Evolutionary conservation across 1,140 invertebrate species (phyloP).

Genomic region (Trigoniulus corallinus): DNA sequence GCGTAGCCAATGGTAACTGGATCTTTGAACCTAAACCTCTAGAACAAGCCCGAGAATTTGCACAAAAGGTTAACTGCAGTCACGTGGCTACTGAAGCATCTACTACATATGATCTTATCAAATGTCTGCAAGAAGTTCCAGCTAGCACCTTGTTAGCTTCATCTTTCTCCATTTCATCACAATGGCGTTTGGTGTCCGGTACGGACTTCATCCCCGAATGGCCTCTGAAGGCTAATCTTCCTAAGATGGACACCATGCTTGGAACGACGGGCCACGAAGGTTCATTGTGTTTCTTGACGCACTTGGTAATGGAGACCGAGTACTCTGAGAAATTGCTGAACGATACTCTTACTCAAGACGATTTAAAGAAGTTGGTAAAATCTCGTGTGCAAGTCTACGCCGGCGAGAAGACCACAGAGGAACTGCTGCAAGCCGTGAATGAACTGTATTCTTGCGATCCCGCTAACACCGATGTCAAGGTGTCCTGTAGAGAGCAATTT

Average conservation of each 20-base stretch:
- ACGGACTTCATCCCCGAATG: not conserved
- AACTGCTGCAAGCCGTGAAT: not conserved
- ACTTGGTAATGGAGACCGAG: constrained; percentile 7
- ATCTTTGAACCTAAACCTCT: constrained; percentile 13
- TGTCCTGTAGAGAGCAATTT: constrained; percentile 7
- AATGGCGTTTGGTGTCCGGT: not conserved
- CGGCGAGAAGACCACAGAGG: not conserved
- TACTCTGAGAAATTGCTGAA: constrained; percentile 10
- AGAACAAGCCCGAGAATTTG: not conserved
- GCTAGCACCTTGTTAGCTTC: constrained; percentile 9
- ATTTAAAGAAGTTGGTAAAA: constrained; percentile 5
- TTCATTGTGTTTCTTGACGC: constrained; percentile 13
- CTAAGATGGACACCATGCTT: constrained; percentile 11
- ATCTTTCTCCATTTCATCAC: not conserved
- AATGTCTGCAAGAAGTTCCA: constrained; percentile 10
- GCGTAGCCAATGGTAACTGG: constrained; percentile 15
- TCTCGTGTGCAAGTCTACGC: not conserved
- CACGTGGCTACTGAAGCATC: not conserved
- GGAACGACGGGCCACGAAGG: constrained; percentile 16
- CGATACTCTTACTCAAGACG: constrained; percentile 5
- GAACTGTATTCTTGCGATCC: not conserved
- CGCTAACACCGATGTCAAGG: not conserved
- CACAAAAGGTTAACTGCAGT: constrained; percentile 1
- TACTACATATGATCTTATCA: not conserved
- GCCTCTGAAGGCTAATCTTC: constrained; percentile 1